Conservation (phyloP, 2,888 invertebrate species). For the Mycalesis mineus region DNA sequence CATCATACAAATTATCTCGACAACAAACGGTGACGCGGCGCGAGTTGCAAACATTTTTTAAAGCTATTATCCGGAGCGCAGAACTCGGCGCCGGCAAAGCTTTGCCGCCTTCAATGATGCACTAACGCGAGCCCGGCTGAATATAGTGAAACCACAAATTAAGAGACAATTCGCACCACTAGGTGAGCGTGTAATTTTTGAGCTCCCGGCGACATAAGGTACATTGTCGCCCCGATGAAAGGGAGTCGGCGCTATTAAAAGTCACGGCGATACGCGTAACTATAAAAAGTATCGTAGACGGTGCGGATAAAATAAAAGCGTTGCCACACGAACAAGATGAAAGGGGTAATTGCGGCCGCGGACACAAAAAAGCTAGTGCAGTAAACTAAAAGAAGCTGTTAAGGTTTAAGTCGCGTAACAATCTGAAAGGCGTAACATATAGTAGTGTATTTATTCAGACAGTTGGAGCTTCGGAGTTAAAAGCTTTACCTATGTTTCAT, state of each 20-base stretch:
- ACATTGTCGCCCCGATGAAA: conserved; percentile 45
- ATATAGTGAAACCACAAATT: conserved; percentile 49
- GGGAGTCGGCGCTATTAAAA: conserved; percentile 57
- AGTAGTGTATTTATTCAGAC: conserved; percentile 41
- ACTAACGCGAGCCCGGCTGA: conserved; percentile 41
- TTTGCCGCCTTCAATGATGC: conserved; percentile 55
- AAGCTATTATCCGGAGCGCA: conserved; percentile 41
- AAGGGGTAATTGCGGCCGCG: conserved; percentile 66
- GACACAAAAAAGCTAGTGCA: conserved; percentile 57
- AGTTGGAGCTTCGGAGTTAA: conserved; percentile 27
- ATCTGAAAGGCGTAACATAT: conserved; percentile 45
- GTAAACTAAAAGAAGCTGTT: conserved; percentile 63
- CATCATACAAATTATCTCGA: conserved; percentile 36
- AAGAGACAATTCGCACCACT: conserved; percentile 52
- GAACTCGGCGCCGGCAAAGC: conserved; percentile 51
- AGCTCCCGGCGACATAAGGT: conserved; percentile 37
- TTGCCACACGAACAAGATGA: conserved; percentile 53
- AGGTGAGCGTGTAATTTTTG: conserved; percentile 46
- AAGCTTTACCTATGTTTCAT: conserved; percentile 30
- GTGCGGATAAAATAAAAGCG: conserved; percentile 63
- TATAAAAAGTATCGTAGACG: conserved; percentile 51
- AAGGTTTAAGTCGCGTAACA: conserved; percentile 49
- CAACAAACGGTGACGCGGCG: conserved; percentile 35
- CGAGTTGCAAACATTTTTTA: conserved; percentile 53
- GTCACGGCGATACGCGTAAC: conserved; percentile 48